Evolutionary conservation across 2,888 invertebrate species (phyloP), one percentile per base, ranked within the genome.

Genomic region (Ditylenchus weischeri): DNA sequence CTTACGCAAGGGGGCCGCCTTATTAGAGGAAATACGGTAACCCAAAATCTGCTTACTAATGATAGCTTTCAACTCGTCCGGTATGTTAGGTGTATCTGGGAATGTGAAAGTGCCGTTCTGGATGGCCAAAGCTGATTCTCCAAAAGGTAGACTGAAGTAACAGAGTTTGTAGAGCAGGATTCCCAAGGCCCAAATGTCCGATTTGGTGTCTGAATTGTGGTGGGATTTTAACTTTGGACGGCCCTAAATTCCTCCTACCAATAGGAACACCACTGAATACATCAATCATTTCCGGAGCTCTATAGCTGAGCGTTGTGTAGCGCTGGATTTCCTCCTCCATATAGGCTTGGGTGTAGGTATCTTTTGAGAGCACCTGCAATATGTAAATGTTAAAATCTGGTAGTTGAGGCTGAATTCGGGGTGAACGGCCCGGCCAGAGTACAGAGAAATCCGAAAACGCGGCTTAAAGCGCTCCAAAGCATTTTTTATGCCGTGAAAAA

Each of bases 241-340:
- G n/a, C 66, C 5, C 23, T 36, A 54, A 35, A 61, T n/a, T 21
- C n/a, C 60, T 57, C 66, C 29, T 62, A 78, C 81, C 90, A 74
- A 93, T 91, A 60, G 88, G 86, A 84, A 89, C 89, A 50, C 90
- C 90, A 72, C 88, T 87, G 84, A 92, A 93, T 81, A 93, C 87
- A 84, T 93, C 92, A 48, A 93, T 89, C 93, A 93, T 93, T 87
- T 93, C 93, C 5, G 93, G 93, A 18, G 92, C 84, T 72, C 93
- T 87, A 84, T 93, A 93, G 74, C 91, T 90, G 63, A 92, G 86
- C 0, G 93, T 93, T 10, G 93, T 93, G 84, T 92, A 92, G 82
- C 77, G 69, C 58, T 79, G 77, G 38, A 81, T 77, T 68, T 82
- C 82, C 43, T 80, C 79, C 54, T 79, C 76, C 35, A 82, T 75